A percentile compares a stretch with the other conserved stretches of the same genome.
Evolutionary conservation across 1,140 invertebrate species (phyloP).

Genomic region (Sminthurides bifidus): DNA sequence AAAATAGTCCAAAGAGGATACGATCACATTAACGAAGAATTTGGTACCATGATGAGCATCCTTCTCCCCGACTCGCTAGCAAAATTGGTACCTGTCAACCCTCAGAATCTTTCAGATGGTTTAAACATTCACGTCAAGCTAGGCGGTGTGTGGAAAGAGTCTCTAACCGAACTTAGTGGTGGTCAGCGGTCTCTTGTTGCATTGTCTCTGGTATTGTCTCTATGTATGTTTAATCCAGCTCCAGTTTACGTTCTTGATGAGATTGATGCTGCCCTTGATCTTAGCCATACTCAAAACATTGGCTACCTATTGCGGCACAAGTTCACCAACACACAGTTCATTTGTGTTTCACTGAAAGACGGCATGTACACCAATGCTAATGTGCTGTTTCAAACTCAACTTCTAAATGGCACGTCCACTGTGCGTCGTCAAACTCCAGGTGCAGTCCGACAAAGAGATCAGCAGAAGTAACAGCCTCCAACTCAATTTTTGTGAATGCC

Average conservation of each 20-base stretch:
- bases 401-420: constrained; percentile 89
- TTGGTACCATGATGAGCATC: constrained; percentile 89
- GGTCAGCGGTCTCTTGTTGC: constrained; percentile 94
- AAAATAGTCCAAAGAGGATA: constrained; percentile 10
- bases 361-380: constrained; percentile 99
- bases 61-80: constrained; percentile 81
- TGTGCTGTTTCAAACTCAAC: constrained; percentile 88
- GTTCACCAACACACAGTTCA: constrained; percentile 92
- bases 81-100: constrained; percentile 53
- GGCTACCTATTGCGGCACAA: constrained; percentile 88
- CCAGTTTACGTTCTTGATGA: constrained; percentile 98
- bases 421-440: constrained; percentile 53
- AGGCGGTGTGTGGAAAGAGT: constrained; percentile 92
- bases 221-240: constrained; percentile 94
- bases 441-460: no score
- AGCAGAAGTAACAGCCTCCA: no score
- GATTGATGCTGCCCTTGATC: constrained; percentile 94
- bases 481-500: no score
- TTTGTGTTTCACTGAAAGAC: constrained; percentile 97
- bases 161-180: constrained; percentile 86
- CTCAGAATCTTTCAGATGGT: constrained; percentile 11
- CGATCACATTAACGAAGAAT: constrained; percentile 63
- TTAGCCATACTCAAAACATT: constrained; percentile 98
- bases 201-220: constrained; percentile 86
- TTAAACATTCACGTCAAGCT: constrained; percentile 72